These are phyloP conservation scores for Pyrocephalus nanus DNA, from an alignment of 2,797 vertebrate species.

Conservation along the genomic window DNA sequence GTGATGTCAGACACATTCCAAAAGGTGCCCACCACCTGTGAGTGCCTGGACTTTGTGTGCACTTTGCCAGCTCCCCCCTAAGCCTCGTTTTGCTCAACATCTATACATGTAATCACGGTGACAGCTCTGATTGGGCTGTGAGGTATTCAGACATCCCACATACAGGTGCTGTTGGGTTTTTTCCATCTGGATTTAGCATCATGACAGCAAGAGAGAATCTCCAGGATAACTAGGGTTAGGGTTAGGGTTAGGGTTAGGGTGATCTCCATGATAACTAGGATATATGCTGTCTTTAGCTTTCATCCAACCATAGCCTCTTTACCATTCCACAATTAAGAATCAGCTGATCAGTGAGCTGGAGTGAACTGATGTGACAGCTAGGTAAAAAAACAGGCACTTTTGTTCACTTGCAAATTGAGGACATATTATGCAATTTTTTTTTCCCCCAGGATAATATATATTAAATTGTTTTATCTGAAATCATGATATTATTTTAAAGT, in stretches of 20 bases:
- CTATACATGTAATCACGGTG: too few species aligned
- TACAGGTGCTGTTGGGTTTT: not conserved
- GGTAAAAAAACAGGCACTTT: not conserved
- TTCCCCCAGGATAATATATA: not conserved
- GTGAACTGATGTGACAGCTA: not conserved
- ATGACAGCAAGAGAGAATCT: not conserved
- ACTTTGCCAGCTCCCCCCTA: not conserved
- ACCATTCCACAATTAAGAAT: not conserved
- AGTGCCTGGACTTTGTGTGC: accelerated
- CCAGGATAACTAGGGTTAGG: not conserved
- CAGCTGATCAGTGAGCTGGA: not conserved
- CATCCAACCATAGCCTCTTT: not conserved
- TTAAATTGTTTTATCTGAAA: not conserved
- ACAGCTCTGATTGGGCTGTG: not conserved
- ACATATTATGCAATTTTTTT: not conserved
- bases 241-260: too few species aligned
- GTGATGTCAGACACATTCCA: accelerated
- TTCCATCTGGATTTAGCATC: not conserved
- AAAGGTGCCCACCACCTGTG: not conserved
- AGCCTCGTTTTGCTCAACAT: not conserved
- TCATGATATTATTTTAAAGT: not conserved
- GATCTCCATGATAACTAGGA: not conserved
- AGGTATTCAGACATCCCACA: accelerated
- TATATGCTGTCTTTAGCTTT: not conserved
- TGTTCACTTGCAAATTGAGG: not conserved